phyloP scores from a whole-genome alignment of 2,888 invertebrate species.

The Ichneumon xanthorius region DNA sequence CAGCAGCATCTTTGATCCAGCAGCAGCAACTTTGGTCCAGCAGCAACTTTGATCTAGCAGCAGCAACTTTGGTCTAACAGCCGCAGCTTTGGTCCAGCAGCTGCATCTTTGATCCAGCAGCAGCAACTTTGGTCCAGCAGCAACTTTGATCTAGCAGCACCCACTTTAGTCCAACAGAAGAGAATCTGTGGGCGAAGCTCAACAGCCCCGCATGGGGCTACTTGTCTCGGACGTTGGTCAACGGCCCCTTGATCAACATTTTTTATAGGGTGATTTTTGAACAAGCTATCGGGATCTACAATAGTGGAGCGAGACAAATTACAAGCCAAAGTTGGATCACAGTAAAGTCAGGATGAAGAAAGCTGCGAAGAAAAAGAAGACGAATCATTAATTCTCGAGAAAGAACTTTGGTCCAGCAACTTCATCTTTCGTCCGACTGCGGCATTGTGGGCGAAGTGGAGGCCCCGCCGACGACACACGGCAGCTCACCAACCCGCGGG shows the following conservation, averaged over 20 bases:
- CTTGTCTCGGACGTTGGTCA: background rate
- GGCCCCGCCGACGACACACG: background rate
- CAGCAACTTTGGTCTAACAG: too few relatives aligned
- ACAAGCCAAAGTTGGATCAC: background rate
- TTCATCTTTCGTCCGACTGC: background rate
- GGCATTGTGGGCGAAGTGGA: slow-evolving; percentile 16
- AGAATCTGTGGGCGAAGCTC: slow-evolving; percentile 20
- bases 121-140: too few relatives aligned
- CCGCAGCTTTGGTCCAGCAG: background rate
- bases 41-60: too few relatives aligned
- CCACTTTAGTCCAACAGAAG: too few relatives aligned
- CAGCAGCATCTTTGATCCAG: too few relatives aligned
- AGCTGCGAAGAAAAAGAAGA: background rate
- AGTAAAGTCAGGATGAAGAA: too few relatives aligned
- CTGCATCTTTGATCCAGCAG: too few relatives aligned
- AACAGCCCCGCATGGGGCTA: slow-evolving; percentile 23
- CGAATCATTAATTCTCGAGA: background rate
- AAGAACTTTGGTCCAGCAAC: background rate
- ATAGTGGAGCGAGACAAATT: too few relatives aligned
- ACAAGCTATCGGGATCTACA: too few relatives aligned
- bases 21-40: too few relatives aligned
- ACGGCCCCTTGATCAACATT: too few relatives aligned
- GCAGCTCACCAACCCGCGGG: slow-evolving; percentile 1
- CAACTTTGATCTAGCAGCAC: too few relatives aligned
- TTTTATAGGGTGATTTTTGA: slow-evolving; percentile 76